Conservation (phyloP, 2,888 invertebrate genomes). For the Polietes domitor region DNA sequence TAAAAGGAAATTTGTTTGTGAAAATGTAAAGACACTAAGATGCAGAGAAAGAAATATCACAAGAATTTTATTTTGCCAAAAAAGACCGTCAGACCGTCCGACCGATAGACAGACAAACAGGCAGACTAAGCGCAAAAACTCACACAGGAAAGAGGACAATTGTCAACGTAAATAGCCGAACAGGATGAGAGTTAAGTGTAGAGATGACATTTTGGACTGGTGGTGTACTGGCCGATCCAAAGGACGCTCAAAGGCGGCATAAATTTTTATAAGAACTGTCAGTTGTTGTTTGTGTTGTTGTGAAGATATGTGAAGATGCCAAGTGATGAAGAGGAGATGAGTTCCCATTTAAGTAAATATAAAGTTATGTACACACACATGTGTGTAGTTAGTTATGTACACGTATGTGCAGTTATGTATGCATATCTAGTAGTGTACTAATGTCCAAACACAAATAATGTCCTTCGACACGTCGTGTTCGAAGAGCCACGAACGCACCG, state of each 20-base stretch:
- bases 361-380: not conserved
- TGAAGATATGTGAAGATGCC: no score
- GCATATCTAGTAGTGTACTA: no score
- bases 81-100: not conserved
- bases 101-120: not conserved
- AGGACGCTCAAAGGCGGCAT: not conserved
- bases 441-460: no score
- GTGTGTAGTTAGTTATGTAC: no score
- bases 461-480: no score
- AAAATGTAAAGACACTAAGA: not conserved
- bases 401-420: no score
- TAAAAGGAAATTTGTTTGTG: no score
- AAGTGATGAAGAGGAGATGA: not conserved
- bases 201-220: not conserved
- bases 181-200: not conserved
- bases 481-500: no score
- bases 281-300: no score
- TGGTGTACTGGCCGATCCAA: not conserved
- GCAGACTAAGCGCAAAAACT: no score
- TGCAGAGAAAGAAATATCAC: not conserved
- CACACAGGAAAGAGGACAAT: not conserved
- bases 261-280: not conserved
- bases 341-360: not conserved
- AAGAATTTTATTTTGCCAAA: not conserved
- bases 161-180: not conserved